phyloP scores from a whole-genome alignment of 2,888 invertebrate genomes.

The Eurytoma californica region DNA sequence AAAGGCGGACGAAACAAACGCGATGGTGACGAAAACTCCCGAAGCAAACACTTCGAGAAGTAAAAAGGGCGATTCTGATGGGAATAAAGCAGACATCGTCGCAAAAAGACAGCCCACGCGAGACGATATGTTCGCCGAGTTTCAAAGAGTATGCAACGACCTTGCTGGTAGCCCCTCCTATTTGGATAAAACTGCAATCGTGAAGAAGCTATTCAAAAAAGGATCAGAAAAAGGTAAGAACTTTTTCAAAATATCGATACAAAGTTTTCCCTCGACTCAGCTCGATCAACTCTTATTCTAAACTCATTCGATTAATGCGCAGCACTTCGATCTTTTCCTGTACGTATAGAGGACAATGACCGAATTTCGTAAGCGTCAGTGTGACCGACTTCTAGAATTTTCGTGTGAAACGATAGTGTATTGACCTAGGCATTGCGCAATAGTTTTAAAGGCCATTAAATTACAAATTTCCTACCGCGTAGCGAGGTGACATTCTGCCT shows the following conservation, averaged over 20 bases:
- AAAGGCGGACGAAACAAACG: conserved; percentile 29
- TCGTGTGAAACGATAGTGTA: conserved; percentile 15
- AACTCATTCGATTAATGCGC: neutral
- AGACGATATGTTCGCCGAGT: conserved; percentile 86
- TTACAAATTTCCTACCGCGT: too few relatives aligned
- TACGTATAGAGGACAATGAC: conserved; percentile 19
- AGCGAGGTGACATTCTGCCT: too few relatives aligned
- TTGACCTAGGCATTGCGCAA: conserved; percentile 28
- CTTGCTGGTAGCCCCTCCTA: conserved; percentile 88
- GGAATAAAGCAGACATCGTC: conserved; percentile 35
- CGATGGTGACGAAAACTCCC: conserved; percentile 32
- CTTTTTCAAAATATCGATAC: too few relatives aligned
- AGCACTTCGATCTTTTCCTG: neutral
- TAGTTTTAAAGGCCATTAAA: neutral
- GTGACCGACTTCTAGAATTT: conserved; percentile 17
- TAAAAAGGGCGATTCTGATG: neutral
- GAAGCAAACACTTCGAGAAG: conserved; percentile 11
- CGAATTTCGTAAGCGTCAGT: conserved; percentile 38
- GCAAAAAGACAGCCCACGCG: conserved; percentile 67
- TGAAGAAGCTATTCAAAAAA: conserved; percentile 82
- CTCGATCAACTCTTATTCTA: neutral
- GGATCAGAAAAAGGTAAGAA: conserved; percentile 72
- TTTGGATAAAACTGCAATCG: conserved; percentile 85
- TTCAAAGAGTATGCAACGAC: conserved; percentile 85
- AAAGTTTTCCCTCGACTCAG: too few relatives aligned